Conservation (phyloP, 2,888 invertebrate species). For the Drosophila limbata region DNA sequence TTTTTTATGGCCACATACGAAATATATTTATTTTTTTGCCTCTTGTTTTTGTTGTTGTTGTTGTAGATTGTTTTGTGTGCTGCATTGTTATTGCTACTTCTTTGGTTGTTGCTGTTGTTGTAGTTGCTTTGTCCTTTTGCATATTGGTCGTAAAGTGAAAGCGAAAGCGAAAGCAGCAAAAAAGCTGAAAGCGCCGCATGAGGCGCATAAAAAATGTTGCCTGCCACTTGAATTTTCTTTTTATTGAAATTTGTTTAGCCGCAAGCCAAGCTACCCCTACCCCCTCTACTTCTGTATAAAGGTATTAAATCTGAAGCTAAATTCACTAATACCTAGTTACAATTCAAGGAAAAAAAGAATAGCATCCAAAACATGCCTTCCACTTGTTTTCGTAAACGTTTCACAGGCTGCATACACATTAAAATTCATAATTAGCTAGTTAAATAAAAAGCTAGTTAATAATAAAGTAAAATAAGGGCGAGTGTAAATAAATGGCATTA, state of each 20-base stretch:
- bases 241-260: conserved; percentile 78
- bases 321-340: conserved; percentile 26
- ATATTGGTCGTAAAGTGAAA: conserved; percentile 77
- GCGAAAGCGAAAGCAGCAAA: conserved; percentile 60
- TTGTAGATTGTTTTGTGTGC: conserved; percentile 43
- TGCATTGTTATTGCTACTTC: conserved; percentile 25
- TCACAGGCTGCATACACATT: conserved; percentile 1
- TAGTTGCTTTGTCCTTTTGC: conserved; percentile 64
- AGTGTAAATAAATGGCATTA: not conserved
- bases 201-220: conserved; percentile 58
- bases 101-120: conserved; percentile 33
- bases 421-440: too few species aligned
- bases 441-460: too few species aligned
- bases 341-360: not conserved
- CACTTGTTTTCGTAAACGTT: conserved; percentile 18
- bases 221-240: conserved; percentile 75
- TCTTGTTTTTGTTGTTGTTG: conserved; percentile 10
- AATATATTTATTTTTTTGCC: conserved; percentile 25
- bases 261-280: conserved; percentile 24
- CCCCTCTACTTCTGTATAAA: not conserved
- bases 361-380: not conserved
- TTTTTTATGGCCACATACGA: conserved; percentile 56
- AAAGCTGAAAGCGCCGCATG: conserved; percentile 65
- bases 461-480: too few species aligned
- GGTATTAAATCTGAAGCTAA: conserved; percentile 27